phyloP scores from a whole-genome alignment of 2,797 vertebrate genomes.

The Mormyrops boulengeri region DNA sequence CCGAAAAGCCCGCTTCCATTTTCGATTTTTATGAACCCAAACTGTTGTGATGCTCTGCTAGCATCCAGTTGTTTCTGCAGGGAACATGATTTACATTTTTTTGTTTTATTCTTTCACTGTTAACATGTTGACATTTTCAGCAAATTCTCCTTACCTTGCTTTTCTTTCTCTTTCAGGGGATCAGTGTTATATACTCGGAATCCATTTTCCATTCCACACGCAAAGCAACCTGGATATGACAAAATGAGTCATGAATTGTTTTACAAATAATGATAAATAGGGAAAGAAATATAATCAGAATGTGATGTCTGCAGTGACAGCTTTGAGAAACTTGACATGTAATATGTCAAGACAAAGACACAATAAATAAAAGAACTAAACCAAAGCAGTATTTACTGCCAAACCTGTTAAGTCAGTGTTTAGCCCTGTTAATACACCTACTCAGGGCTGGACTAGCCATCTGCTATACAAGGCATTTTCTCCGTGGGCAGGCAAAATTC shows the following conservation, averaged over 20 bases:
- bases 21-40: background rate
- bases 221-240: constrained; percentile 82
- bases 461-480: background rate
- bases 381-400: background rate
- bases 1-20: background rate
- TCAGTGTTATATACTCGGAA: constrained; percentile 98
- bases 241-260: background rate
- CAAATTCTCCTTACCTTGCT: constrained; percentile 76
- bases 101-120: background rate
- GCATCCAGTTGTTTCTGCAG: background rate
- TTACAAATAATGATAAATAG: background rate
- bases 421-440: background rate
- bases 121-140: background rate
- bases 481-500: background rate
- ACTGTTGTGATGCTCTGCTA: background rate
- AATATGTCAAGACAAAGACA: background rate
- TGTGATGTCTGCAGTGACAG: background rate
- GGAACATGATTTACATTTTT: background rate
- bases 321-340: background rate
- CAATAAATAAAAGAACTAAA: background rate
- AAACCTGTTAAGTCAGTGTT: background rate
- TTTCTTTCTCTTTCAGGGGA: constrained; percentile 97
- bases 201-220: constrained; percentile 98
- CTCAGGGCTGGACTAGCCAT: background rate
- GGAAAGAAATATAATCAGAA: background rate